These are phyloP conservation scores for Mesorhabditis spiculigera DNA, from an alignment of 2,888 invertebrate genomes.

Conservation along the genomic window DNA sequence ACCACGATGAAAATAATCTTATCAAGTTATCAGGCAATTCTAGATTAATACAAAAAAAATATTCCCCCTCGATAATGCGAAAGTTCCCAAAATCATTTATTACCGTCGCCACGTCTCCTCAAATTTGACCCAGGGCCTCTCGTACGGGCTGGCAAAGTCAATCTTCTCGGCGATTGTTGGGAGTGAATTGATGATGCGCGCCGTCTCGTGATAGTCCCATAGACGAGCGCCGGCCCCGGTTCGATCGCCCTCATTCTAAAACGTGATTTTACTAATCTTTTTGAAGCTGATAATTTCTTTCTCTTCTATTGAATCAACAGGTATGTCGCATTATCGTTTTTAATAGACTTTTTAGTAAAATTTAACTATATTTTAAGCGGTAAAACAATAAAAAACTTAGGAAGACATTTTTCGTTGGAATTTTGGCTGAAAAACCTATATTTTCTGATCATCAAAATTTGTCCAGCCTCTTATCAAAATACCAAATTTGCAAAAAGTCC, in stretches of 20 bases:
- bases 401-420: background rate
- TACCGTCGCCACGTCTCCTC: conserved; percentile 53
- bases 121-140: conserved; percentile 46
- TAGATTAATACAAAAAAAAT: no score
- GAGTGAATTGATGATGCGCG: conserved; percentile 42
- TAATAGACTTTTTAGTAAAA: background rate
- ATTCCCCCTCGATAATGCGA: no score
- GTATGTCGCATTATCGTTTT: no score
- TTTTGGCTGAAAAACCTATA: background rate
- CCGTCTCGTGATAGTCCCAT: conserved; percentile 54
- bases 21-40: no score
- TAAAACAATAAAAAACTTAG: background rate
- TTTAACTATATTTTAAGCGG: no score
- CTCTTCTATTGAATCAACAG: no score
- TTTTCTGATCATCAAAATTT: background rate
- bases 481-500: no score
- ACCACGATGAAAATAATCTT: background rate
- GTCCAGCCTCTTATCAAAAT: no score
- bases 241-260: conserved; percentile 38
- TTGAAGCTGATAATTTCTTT: no score
- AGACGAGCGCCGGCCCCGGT: conserved; percentile 44
- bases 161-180: conserved; percentile 49
- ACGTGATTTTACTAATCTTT: background rate
- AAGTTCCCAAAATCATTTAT: no score
- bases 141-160: conserved; percentile 53